Base-by-base conservation (phyloP, 92 coral and sea anemone genomes). In the Epizoanthus ramosus region DNA sequence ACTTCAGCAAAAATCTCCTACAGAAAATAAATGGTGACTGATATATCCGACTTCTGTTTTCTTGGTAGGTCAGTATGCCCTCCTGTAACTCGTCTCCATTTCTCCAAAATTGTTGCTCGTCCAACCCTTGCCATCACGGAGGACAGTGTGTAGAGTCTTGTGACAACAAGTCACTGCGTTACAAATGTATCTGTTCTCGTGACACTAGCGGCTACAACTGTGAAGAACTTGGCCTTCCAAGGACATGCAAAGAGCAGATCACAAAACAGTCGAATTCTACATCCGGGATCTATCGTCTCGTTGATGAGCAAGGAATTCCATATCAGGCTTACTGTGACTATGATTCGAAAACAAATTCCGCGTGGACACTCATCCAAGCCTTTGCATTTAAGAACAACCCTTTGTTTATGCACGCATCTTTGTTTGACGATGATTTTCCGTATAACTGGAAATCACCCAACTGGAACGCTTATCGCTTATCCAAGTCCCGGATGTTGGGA, bases 381-480 rank as follows among this genome's bases (percentile, higher is more conserved):
- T 74, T 73, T 63, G 72, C 86, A 16, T 73, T 87, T 13, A 56
- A 86, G 19, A 76, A 39, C n/a, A 87, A 67, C 15, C 64, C 24
- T 68, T 66, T 87, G 21, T 87, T 87, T 56, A 64, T 68, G 52
- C 41, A 14, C 25, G 73, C 74, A 37, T 58, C 87, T 25, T 61
- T 87, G 57, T 37, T 74, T 24, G 71, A 63, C 1, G 57, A 63
- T 19, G 87, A 87, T 74, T 24, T 73, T 8, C 83, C 86, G 7
- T 60, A 54, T 4, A 74, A 87, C 25, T 63, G 16, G 71, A 6
- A 3, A 8, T 56, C 19, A 19, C 90, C 87, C 8, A 70, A 53
- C n/a, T 87, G 90, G 90, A 56, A 50, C 57, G 67, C 81, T 39
- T 87, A 87, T 63, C 90, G 90, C 31, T 85, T 87, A 39, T 87